phyloP scores from a whole-genome alignment of 2,113 vertebrate genomes.

The Elachura formosa region DNA sequence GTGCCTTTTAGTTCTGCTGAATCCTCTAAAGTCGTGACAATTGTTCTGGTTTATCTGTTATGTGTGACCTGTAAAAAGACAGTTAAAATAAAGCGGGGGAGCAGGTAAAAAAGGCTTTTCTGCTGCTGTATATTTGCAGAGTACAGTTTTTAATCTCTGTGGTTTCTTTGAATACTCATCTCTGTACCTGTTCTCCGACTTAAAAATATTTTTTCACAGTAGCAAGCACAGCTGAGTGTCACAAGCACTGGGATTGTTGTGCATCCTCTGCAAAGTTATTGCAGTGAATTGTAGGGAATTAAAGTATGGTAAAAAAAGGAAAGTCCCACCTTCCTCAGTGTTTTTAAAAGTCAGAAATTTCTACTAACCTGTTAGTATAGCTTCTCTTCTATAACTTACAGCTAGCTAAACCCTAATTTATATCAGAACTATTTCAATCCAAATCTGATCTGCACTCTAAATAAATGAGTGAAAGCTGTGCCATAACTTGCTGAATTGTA shows the following conservation, averaged over 20 bases:
- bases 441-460: neutral
- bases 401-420: neutral
- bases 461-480: neutral
- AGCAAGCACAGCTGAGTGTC: neutral
- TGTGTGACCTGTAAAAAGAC: neutral
- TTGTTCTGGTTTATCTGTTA: neutral
- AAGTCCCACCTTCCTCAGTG: neutral
- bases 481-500: accelerated
- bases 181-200: neutral
- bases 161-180: neutral
- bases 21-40: neutral
- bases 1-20: neutral
- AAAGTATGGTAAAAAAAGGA: neutral
- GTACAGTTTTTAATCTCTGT: neutral
- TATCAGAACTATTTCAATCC: neutral
- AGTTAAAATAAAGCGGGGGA: neutral
- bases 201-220: neutral
- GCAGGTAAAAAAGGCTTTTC: neutral
- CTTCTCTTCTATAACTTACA: neutral
- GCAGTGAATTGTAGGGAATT: neutral
- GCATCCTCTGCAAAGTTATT: neutral
- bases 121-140: neutral
- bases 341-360: neutral
- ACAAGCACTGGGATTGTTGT: neutral
- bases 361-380: neutral